phyloP scores from a whole-genome alignment of 2,888 invertebrate species.

The Ariolimax columbianus region DNA sequence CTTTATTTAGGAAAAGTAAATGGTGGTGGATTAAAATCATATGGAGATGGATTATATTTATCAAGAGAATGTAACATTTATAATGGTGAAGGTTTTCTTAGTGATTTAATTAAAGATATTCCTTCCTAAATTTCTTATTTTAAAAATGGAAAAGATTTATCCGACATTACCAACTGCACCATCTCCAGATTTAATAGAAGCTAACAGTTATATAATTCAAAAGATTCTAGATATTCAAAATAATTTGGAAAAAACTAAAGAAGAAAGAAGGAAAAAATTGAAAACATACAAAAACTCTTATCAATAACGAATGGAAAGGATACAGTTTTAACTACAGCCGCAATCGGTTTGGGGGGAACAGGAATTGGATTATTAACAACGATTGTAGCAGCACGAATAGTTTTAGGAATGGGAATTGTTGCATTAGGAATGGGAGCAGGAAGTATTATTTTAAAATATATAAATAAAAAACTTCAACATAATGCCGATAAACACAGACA shows the following conservation, averaged over 20 bases:
- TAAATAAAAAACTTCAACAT: slow-evolving; percentile 32
- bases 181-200: no score
- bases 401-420: neutral
- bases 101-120: neutral
- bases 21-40: neutral
- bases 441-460: slow-evolving; percentile 13
- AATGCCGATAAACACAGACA: slow-evolving; percentile 17
- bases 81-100: neutral
- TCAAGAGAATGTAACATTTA: slow-evolving; percentile 7
- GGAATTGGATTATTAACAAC: neutral
- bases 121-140: neutral
- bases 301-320: neutral
- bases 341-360: neutral
- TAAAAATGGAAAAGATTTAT: neutral
- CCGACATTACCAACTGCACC: no score
- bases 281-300: slow-evolving; percentile 9
- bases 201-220: slow-evolving; percentile 17
- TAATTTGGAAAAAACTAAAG: neutral
- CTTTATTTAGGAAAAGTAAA: neutral
- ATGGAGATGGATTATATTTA: neutral
- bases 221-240: slow-evolving; percentile 28
- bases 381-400: neutral
- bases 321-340: neutral
- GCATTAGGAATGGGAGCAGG: neutral
- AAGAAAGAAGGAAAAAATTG: neutral